These are phyloP conservation scores for Corythornis vintsioides DNA, from an alignment of 2,113 vertebrate species.

Conservation along the genomic window DNA sequence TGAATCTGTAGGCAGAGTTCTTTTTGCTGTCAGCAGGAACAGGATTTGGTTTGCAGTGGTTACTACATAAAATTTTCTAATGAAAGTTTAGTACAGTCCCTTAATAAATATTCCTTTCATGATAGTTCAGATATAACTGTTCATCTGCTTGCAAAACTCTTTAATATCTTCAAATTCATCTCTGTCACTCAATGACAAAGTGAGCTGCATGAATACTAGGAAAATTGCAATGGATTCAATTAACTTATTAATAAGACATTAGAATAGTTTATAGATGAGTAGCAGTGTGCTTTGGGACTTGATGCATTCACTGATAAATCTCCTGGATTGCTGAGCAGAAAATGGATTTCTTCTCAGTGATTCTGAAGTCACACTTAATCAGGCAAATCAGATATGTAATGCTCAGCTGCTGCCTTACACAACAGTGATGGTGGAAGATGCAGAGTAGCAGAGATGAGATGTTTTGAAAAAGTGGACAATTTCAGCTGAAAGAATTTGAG, in stretches of 20 bases:
- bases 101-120: conserved; percentile 43
- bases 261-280: conserved; percentile 42
- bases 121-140: conserved; percentile 48
- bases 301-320: conserved; percentile 55
- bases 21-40: background rate
- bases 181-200: conserved; percentile 67
- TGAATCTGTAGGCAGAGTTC: background rate
- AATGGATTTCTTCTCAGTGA: conserved; percentile 43
- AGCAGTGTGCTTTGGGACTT: conserved; percentile 36
- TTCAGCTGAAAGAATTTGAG: background rate
- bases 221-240: conserved; percentile 63
- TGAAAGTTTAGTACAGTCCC: conserved; percentile 42
- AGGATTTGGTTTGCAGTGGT: conserved; percentile 20
- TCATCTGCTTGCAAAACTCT: conserved; percentile 43
- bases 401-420: background rate
- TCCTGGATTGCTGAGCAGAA: conserved; percentile 16
- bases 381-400: background rate
- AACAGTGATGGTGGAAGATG: background rate
- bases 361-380: conserved; percentile 25
- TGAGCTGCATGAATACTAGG: conserved; percentile 22
- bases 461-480: background rate
- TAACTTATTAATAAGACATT: conserved; percentile 67
- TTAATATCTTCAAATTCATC: conserved; percentile 66
- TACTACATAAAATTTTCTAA: conserved; percentile 44
- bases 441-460: background rate